Percentiles rank a stretch among this genome's conserved stretches.
These are phyloP conservation scores for Endotricha flammealis DNA, from an alignment of 2,888 invertebrate genomes.

Conservation along the genomic window DNA sequence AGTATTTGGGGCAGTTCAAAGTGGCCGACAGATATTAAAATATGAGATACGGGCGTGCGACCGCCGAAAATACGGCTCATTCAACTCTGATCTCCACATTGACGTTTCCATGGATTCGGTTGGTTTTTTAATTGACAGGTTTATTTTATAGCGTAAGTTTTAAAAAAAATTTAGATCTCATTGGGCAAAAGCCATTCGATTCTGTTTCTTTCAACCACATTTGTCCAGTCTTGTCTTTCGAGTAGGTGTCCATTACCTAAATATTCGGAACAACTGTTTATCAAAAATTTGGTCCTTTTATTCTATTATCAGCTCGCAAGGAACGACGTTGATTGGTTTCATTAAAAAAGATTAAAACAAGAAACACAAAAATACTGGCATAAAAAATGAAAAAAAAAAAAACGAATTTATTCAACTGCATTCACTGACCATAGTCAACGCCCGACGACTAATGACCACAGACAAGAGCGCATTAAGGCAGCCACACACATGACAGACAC, in stretches of 20 bases:
- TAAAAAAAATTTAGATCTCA: slow-evolving; percentile 18
- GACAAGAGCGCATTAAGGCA: slow-evolving; percentile 43
- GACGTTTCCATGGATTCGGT: slow-evolving; percentile 36
- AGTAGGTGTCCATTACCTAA: no score
- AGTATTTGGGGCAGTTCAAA: slow-evolving; percentile 72
- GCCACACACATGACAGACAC: slow-evolving; percentile 40
- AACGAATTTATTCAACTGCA: slow-evolving; percentile 2
- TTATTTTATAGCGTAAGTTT: slow-evolving; percentile 23
- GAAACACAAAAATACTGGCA: slow-evolving; percentile 1
- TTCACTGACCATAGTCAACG: slow-evolving; percentile 46
- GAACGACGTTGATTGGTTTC: no score
- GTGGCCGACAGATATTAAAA: slow-evolving; percentile 68
- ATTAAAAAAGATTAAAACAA: no score
- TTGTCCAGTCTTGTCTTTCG: no score
- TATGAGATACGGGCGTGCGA: slow-evolving; percentile 65
- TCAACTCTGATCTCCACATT: slow-evolving; percentile 47
- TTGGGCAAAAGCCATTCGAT: background rate
- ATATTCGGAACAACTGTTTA: no score
- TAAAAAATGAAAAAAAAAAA: slow-evolving; percentile 1
- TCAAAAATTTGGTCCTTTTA: no score
- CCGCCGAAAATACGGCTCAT: slow-evolving; percentile 55
- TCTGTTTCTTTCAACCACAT: background rate
- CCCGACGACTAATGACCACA: slow-evolving; percentile 39
- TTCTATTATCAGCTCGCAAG: no score
- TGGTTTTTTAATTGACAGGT: slow-evolving; percentile 30